Percentiles rank a stretch among this genome's conserved stretches.
These are phyloP conservation scores for Willowsia nigromaculata DNA, from an alignment of 2,888 invertebrate genomes.

Conservation along the genomic window DNA sequence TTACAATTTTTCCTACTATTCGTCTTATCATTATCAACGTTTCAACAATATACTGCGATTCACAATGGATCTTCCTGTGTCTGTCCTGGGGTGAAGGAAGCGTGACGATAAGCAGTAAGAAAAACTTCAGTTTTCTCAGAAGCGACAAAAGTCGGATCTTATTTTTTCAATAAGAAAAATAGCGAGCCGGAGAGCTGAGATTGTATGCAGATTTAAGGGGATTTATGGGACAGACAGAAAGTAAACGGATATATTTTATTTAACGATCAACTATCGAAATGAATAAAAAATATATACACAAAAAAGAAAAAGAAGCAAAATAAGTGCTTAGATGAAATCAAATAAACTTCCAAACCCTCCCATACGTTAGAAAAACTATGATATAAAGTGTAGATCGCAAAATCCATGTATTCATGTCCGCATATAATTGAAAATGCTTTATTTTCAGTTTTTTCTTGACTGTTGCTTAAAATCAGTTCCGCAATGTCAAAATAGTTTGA, in stretches of 20 bases:
- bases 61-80: neutral
- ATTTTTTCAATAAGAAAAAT: slow-evolving; percentile 31
- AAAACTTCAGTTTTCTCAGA: neutral
- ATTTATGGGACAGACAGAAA: slow-evolving; percentile 28
- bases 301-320: neutral
- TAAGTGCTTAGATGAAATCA: slow-evolving; percentile 24
- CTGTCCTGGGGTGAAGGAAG: neutral
- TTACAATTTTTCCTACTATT: neutral
- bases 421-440: slow-evolving; percentile 33
- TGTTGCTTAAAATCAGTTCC: slow-evolving; percentile 41
- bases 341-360: neutral
- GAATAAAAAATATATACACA: neutral
- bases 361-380: no score
- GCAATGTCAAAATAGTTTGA: slow-evolving; percentile 50
- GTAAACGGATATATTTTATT: slow-evolving; percentile 32
- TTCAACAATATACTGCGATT: neutral
- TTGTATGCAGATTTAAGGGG: slow-evolving; percentile 39
- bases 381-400: neutral
- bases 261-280: slow-evolving; percentile 10
- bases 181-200: neutral
- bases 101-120: neutral
- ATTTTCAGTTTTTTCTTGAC: neutral
- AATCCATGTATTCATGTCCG: neutral
- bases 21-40: neutral
- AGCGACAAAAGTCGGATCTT: neutral